Percentiles rank a stretch among this genome's conserved stretches.
These are phyloP conservation scores for Dicaeum eximium DNA, from an alignment of 2,113 vertebrate genomes.

Conservation along the genomic window DNA sequence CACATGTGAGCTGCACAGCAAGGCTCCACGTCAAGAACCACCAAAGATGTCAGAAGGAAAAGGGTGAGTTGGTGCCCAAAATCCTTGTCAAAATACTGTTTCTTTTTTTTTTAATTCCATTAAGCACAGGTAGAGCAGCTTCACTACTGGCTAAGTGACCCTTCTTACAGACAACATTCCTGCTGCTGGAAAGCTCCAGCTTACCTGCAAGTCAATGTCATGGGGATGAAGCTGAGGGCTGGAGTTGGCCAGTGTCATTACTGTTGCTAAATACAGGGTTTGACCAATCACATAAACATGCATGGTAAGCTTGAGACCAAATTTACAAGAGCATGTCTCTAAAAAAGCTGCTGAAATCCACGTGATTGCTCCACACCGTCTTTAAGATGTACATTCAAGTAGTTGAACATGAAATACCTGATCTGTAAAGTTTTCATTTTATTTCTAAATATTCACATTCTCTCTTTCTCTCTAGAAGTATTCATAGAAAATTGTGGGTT, in stretches of 20 bases:
- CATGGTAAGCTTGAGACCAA: not conserved
- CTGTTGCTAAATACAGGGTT: not conserved
- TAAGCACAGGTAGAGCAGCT: not conserved
- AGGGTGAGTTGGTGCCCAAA: not conserved
- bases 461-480: not conserved
- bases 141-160: not conserved
- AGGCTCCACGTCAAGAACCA: not conserved
- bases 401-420: not conserved
- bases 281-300: not conserved
- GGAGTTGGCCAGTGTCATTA: not conserved
- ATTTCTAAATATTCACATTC: not conserved
- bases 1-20: not conserved
- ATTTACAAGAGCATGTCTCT: not conserved
- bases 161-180: not conserved
- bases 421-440: not conserved
- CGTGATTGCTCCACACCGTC: not conserved
- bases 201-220: not conserved
- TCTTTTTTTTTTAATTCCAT: no score
- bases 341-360: not conserved
- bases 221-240: not conserved
- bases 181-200: not conserved
- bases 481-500: not conserved
- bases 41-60: not conserved
- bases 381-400: not conserved
- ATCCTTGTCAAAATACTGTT: not conserved